Evolutionary conservation across 1,140 invertebrate species (phyloP), one percentile per base, ranked within the genome.

Genomic region (Micrasema minimum): DNA sequence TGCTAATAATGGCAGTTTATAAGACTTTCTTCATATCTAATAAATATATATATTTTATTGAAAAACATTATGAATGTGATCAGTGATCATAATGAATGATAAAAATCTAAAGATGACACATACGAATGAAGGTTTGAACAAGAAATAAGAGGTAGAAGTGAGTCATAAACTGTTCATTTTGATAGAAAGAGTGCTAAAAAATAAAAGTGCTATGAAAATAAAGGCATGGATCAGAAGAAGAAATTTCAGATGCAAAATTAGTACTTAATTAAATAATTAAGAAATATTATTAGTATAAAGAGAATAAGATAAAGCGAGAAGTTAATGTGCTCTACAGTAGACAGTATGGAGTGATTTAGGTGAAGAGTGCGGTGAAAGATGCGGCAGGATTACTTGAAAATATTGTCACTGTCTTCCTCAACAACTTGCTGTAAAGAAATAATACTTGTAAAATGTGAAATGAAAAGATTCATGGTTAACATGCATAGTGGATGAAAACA

Each of bases 341-440:
- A 53, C 22, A 64, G 59, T 31, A 31, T 57, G 41, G 12, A 66
- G 46, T 72, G 53, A 16, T 14, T 55, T 66, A 66, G 31, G 41
- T 41, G 50, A 48, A 66, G 66, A 31, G 26, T 31, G 26, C 26
- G 50, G 61, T 69, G 66, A 59, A 31, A 61, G 53, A 46, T n/a
- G 71, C 64, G 48, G 72, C 65, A 71, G 48, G 38, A 12, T 26
- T 75, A 75, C 62, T 75, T 75, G 73, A 59, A 75, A 66, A 75
- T 50, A 71, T 66, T 65, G n/a, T 75, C 73, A 14, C 65, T 20
- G 11, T 75, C 73, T 12, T 75, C 73, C 62, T 75, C 73, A 69
- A 72, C 53, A 53, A 75, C 73, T 75, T 75, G 73, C 73, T 75
- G 73, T 23, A 75, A 75, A 71, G 35, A 69, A 75, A 72, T 45